phyloP scores from a whole-genome alignment of 2,797 vertebrate genomes.

The Pristis pectinata region DNA sequence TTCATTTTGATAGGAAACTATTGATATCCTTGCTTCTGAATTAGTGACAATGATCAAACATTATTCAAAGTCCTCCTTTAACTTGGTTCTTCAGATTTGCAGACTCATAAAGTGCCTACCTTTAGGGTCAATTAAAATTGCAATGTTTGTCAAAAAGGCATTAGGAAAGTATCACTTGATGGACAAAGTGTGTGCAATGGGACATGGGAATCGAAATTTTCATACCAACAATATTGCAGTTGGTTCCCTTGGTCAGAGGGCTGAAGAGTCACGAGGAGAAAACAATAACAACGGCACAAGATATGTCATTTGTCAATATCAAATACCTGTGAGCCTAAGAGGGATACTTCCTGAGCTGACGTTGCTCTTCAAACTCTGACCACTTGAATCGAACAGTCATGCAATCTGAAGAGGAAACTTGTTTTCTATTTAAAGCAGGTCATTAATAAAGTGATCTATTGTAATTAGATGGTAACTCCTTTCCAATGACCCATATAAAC shows the following conservation, averaged over 20 bases:
- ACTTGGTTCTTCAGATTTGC: no score
- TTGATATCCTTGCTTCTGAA: neutral
- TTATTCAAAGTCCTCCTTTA: neutral
- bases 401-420: neutral
- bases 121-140: neutral
- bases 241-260: neutral
- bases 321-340: neutral
- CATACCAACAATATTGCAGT: neutral
- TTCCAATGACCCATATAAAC: neutral
- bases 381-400: neutral
- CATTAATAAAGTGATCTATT: constrained; percentile 17
- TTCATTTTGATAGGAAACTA: neutral
- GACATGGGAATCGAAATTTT: neutral
- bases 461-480: neutral
- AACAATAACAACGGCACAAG: no score
- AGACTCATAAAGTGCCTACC: neutral
- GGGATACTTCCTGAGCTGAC: neutral
- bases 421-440: neutral
- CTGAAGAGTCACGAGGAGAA: neutral
- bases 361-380: neutral
- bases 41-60: neutral
- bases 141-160: neutral
- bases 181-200: neutral
- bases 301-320: neutral
- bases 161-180: neutral